phyloP scores from a whole-genome alignment of 2,113 vertebrate genomes.

The Varanus salvator region DNA sequence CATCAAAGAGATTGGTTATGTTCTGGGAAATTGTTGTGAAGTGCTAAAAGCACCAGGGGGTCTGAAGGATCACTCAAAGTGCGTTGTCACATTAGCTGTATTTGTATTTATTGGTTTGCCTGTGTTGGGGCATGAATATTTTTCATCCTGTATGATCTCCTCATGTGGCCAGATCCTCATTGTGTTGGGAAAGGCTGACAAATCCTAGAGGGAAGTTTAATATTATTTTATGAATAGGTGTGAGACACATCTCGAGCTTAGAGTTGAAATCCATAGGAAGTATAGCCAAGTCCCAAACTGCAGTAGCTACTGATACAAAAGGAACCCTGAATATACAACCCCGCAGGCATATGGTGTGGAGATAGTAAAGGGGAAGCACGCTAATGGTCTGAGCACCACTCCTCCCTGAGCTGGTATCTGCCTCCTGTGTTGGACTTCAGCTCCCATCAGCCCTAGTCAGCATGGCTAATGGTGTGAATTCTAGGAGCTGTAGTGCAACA shows the following conservation, averaged over 20 bases:
- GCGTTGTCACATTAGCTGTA: slow-evolving; percentile 8
- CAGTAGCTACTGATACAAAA: neutral
- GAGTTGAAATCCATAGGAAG: neutral
- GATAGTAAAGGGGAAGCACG: too few relatives aligned
- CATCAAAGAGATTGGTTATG: neutral
- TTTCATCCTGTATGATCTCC: neutral
- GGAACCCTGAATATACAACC: neutral
- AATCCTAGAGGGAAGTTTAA: neutral
- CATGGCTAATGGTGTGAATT: too few relatives aligned
- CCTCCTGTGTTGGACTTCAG: neutral
- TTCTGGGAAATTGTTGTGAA: neutral
- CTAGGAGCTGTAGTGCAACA: too few relatives aligned
- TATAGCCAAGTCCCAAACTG: neutral
- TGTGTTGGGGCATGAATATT: neutral
- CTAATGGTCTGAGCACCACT: too few relatives aligned
- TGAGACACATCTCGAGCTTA: neutral
- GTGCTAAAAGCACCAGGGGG: slow-evolving; percentile 3
- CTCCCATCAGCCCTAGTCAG: too few relatives aligned
- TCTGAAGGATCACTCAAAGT: slow-evolving; percentile 1
- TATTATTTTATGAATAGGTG: neutral
- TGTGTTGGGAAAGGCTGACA: neutral
- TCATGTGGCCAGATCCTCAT: neutral
- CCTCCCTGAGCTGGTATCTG: neutral
- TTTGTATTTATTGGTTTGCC: slow-evolving; percentile 9
- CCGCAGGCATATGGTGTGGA: neutral